These are phyloP conservation scores for Syrmaticus mikado DNA, from an alignment of 2,113 vertebrate genomes.

Conservation along the genomic window DNA sequence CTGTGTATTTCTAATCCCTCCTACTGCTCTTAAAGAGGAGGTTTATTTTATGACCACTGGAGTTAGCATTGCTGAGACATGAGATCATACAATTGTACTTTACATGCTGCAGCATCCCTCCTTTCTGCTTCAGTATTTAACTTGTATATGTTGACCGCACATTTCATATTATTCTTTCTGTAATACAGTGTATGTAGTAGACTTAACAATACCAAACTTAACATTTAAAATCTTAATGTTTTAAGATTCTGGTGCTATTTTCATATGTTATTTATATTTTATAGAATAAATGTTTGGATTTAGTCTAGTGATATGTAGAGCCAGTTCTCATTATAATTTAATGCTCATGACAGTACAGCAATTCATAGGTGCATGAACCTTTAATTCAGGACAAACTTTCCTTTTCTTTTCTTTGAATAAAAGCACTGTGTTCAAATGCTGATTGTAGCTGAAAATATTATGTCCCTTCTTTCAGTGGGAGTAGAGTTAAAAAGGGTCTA, in stretches of 20 bases:
- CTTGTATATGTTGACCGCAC: neutral
- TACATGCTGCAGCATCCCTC: neutral
- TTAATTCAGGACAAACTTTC: neutral
- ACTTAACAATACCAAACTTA: neutral
- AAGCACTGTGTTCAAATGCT: neutral
- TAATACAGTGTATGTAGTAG: neutral
- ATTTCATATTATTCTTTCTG: neutral
- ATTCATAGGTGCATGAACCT: neutral
- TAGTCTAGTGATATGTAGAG: neutral
- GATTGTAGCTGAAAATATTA: neutral
- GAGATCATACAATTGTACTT: neutral
- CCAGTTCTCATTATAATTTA: neutral
- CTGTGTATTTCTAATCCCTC: neutral
- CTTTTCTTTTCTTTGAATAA: neutral
- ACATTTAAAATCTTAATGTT: neutral
- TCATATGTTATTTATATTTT: neutral
- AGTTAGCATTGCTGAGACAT: neutral
- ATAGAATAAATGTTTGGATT: neutral
- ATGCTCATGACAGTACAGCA: neutral
- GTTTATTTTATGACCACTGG: neutral
- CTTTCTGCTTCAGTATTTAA: neutral
- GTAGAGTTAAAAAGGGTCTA: neutral
- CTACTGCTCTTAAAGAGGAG: neutral
- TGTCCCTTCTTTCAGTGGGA: neutral
- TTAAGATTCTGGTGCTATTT: neutral